A percentile compares a stretch with the other conserved stretches of the same genome.
Evolutionary conservation across 2,888 invertebrate species (phyloP).

Genomic region (Candidula unifasciata): DNA sequence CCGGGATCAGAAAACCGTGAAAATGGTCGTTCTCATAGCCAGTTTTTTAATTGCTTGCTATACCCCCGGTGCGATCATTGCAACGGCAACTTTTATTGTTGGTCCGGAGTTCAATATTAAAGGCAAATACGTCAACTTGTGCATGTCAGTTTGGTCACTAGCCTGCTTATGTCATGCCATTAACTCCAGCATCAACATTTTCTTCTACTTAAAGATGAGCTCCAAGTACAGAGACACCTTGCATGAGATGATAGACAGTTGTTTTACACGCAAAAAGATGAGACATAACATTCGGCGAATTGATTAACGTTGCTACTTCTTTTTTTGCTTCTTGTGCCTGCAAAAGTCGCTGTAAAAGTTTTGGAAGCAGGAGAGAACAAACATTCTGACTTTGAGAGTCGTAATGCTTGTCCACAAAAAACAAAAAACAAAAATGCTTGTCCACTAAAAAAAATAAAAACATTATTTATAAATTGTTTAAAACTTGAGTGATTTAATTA

Average conservation of each 20-base stretch:
- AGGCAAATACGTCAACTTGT: conserved; percentile 24
- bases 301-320: no score
- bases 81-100: conserved; percentile 11
- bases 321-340: no score
- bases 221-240: conserved; percentile 19
- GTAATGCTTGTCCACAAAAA: no score
- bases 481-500: no score
- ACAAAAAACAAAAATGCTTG: no score
- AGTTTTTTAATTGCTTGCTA: conserved; percentile 11
- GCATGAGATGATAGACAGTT: not conserved
- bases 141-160: conserved; percentile 17
- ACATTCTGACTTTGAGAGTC: no score
- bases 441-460: no score
- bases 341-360: no score
- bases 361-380: no score
- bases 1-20: conserved; percentile 15
- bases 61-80: conserved; percentile 11
- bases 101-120: conserved; percentile 22
- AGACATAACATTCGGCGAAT: no score
- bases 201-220: conserved; percentile 16
- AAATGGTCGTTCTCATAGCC: conserved; percentile 12
- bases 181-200: conserved; percentile 21
- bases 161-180: conserved; percentile 1
- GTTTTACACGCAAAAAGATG: not conserved
- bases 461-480: no score